Conservation (phyloP, 2,113 vertebrate species). For the Odontesthes bonariensis region DNA sequence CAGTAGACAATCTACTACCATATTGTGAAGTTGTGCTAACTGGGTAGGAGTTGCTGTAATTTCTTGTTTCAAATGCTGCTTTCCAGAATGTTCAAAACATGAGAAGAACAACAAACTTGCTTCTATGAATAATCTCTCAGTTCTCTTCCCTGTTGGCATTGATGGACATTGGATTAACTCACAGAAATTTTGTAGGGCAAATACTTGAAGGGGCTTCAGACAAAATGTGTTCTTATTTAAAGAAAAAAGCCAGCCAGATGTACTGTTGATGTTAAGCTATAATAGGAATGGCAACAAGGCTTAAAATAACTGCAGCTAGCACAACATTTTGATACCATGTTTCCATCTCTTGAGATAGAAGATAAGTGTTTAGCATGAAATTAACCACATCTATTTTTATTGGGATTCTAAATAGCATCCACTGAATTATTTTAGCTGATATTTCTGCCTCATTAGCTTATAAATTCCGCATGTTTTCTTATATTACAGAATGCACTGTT, state of each 20-base stretch:
- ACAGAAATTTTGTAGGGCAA: conserved; percentile 34
- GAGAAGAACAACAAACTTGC: conserved; percentile 43
- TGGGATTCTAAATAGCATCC: conserved; percentile 3
- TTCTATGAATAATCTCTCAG: conserved; percentile 59
- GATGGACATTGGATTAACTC: conserved; percentile 54
- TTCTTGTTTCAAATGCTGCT: conserved; percentile 27
- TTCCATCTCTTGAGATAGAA: conserved; percentile 9
- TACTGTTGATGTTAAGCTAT: conserved; percentile 4
- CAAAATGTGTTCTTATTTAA: conserved; percentile 4
- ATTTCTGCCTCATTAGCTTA: not conserved
- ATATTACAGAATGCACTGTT: not conserved
- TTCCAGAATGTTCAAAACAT: conserved; percentile 46
- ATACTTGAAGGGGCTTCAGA: conserved; percentile 30
- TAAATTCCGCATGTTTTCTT: no score
- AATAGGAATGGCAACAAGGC: not conserved
- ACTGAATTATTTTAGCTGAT: not conserved
- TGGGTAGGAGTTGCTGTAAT: conserved; percentile 15
- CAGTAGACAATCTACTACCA: not conserved
- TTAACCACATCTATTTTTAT: conserved; percentile 1
- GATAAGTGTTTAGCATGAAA: not conserved
- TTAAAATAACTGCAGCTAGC: conserved; percentile 10
- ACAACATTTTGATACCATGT: not conserved
- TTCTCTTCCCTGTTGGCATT: conserved; percentile 39
- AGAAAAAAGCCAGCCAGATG: conserved; percentile 6
- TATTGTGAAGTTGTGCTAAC: conserved; percentile 21